Evolutionary conservation across 2,797 vertebrate species (phyloP).

Genomic region (Erpetoichthys calabaricus): DNA sequence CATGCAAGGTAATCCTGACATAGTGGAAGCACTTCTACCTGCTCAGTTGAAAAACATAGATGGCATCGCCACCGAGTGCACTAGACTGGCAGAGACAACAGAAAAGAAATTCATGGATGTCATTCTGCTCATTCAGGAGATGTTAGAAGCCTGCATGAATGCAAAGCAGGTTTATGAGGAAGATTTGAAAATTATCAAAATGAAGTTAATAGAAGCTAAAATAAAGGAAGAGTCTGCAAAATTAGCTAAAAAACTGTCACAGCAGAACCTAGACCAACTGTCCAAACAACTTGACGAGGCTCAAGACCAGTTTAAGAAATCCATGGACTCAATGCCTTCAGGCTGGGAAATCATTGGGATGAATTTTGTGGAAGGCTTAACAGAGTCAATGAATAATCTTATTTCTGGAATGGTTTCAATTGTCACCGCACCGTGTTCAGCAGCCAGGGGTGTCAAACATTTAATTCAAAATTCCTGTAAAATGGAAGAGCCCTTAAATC

Average conservation of each 20-base stretch:
- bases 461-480: too few species aligned
- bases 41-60: slow-evolving; percentile 17
- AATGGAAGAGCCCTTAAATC: background rate
- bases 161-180: slow-evolving; percentile 17
- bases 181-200: slow-evolving; percentile 7
- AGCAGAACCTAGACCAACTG: background rate
- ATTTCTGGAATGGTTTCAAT: too few species aligned
- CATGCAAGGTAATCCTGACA: slow-evolving; percentile 3
- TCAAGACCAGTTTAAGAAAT: background rate
- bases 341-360: slow-evolving; percentile 12
- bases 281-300: slow-evolving; percentile 2
- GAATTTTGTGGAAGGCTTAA: slow-evolving; percentile 3
- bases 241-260: background rate
- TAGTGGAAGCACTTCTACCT: slow-evolving; percentile 2
- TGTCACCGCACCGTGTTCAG: too few species aligned
- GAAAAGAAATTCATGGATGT: slow-evolving; percentile 17
- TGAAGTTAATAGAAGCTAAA: slow-evolving; percentile 11
- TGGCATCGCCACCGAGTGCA: slow-evolving; percentile 17
- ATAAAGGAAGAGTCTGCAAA: slow-evolving; percentile 4
- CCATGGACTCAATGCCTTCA: slow-evolving; percentile 14
- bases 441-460: too few species aligned
- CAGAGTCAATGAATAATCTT: background rate
- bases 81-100: slow-evolving; percentile 7
- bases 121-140: slow-evolving; percentile 21
- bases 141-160: slow-evolving; percentile 18